These are phyloP conservation scores for Griposia aprilina DNA, from an alignment of 2,888 invertebrate species.

Conservation along the genomic window DNA sequence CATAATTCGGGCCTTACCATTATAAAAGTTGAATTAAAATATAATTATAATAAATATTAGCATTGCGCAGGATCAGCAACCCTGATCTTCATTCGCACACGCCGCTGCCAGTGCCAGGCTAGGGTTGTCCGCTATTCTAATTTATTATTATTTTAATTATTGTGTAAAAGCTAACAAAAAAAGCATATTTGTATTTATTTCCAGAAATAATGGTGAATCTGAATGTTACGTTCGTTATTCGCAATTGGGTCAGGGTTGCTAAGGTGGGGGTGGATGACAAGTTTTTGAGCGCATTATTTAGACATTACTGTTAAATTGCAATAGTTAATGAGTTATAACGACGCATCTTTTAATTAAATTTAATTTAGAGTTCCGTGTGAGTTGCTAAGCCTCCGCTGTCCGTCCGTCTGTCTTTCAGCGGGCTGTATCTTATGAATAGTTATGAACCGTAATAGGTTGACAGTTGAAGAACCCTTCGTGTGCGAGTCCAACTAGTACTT, in stretches of 20 bases:
- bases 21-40: background rate
- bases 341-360: background rate
- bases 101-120: background rate
- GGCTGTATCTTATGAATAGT: too few species aligned
- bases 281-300: background rate
- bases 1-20: background rate
- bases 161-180: background rate
- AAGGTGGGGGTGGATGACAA: background rate
- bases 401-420: too few species aligned
- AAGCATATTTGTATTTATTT: too few species aligned
- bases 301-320: background rate
- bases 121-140: slow-evolving; percentile 26
- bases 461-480: too few species aligned
- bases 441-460: too few species aligned
- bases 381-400: too few species aligned
- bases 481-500: too few species aligned
- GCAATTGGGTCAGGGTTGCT: background rate
- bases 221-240: background rate
- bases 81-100: slow-evolving; percentile 30
- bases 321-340: background rate
- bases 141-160: background rate
- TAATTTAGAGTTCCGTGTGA: too few species aligned
- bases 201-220: too few species aligned
- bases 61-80: slow-evolving; percentile 24
- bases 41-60: background rate